These are phyloP conservation scores for Yponomeuta evonymella DNA, from an alignment of 2,888 invertebrate genomes.

Conservation along the genomic window DNA sequence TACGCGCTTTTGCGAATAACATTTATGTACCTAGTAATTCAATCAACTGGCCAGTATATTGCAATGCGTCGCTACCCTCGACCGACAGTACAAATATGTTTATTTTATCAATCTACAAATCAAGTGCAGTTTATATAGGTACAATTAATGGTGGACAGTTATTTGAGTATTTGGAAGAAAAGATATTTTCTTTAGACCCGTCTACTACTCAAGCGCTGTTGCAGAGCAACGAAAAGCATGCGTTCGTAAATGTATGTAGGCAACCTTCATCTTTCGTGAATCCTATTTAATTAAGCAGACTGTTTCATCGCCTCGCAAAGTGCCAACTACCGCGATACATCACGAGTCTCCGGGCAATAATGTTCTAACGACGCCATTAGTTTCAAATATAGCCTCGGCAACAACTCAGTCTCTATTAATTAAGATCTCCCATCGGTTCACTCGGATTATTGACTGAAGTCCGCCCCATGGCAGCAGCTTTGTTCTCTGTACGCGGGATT, in stretches of 20 bases:
- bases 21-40: no score
- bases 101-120: no score
- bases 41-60: no score
- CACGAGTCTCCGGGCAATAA: conserved; percentile 1
- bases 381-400: conserved; percentile 3
- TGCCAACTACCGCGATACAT: not conserved
- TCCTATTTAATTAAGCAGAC: not conserved
- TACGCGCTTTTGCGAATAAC: no score
- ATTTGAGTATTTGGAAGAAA: no score
- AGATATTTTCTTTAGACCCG: no score
- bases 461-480: not conserved
- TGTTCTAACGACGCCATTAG: conserved; percentile 2
- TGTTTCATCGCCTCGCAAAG: not conserved
- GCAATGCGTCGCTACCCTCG: no score
- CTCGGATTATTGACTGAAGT: conserved; percentile 1
- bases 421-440: conserved; percentile 1
- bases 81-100: no score
- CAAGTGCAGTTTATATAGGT: no score
- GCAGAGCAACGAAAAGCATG: not conserved
- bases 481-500: not conserved
- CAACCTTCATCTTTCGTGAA: not conserved
- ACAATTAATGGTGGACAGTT: no score
- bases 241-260: not conserved
- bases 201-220: no score
- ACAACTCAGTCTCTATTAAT: not conserved